phyloP scores from a whole-genome alignment of 2,888 invertebrate species.

The Coleophora flavipennella region DNA sequence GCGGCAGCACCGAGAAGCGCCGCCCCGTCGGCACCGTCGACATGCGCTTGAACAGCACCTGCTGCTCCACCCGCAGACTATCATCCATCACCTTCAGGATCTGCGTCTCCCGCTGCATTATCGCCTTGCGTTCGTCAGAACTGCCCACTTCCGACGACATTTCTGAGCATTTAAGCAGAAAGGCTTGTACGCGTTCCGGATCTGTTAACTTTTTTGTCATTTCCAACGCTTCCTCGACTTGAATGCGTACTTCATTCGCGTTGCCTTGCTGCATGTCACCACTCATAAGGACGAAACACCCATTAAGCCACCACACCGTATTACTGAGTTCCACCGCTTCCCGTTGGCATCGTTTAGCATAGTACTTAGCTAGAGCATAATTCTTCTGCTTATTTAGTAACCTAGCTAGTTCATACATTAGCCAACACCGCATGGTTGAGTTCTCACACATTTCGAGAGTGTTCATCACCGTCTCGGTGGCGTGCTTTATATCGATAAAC shows the following conservation, averaged over 20 bases:
- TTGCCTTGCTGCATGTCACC: slow-evolving; percentile 66
- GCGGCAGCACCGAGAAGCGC: slow-evolving; percentile 50
- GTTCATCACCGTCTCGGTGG: slow-evolving; percentile 41
- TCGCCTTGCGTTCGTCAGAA: slow-evolving; percentile 53
- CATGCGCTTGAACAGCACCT: slow-evolving; percentile 56
- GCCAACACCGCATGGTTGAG: slow-evolving; percentile 59
- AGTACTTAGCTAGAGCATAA: slow-evolving; percentile 58
- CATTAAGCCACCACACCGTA: slow-evolving; percentile 60
- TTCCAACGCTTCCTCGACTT: slow-evolving; percentile 57
- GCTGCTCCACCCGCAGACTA: slow-evolving; percentile 38
- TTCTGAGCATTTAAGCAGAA: slow-evolving; percentile 50
- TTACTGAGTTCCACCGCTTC: slow-evolving; percentile 51
- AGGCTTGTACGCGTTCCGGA: slow-evolving; percentile 52
- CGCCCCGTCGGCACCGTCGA: slow-evolving; percentile 50
- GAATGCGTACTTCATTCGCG: slow-evolving; percentile 54
- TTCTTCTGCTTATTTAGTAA: slow-evolving; percentile 54
- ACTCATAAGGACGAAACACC: slow-evolving; percentile 55
- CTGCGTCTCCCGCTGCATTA: slow-evolving; percentile 44
- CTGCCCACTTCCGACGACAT: slow-evolving; percentile 43
- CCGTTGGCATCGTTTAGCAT: slow-evolving; percentile 56
- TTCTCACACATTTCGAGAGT: slow-evolving; percentile 63
- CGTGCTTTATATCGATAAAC: slow-evolving; percentile 51
- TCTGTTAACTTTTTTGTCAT: slow-evolving; percentile 53
- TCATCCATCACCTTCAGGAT: slow-evolving; percentile 47
- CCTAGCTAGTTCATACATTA: slow-evolving; percentile 58